These are phyloP conservation scores for Lateolabrax maculatus DNA, from an alignment of 2,797 vertebrate genomes.

Conservation along the genomic window DNA sequence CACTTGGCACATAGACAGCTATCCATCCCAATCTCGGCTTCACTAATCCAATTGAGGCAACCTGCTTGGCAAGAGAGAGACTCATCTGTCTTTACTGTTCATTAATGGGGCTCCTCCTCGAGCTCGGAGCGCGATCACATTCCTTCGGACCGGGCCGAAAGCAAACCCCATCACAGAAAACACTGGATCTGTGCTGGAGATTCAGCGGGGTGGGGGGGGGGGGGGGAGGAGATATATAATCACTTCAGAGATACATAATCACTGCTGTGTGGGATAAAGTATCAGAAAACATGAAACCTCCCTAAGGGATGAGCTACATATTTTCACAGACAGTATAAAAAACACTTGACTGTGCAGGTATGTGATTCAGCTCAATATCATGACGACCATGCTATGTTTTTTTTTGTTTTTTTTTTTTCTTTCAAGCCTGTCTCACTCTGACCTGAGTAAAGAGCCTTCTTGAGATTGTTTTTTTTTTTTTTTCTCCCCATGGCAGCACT, in stretches of 20 bases:
- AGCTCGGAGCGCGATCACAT: slow-evolving; percentile 69
- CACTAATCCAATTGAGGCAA: slow-evolving; percentile 82
- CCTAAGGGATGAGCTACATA: slow-evolving; percentile 36
- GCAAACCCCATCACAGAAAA: slow-evolving; percentile 38
- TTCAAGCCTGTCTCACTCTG: slow-evolving; percentile 26
- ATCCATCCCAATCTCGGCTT: slow-evolving; percentile 79
- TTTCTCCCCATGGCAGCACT: slow-evolving; percentile 58
- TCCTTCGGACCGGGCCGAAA: slow-evolving; percentile 64
- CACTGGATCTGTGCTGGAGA: slow-evolving; percentile 26
- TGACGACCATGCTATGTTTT: background rate
- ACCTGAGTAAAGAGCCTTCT: slow-evolving; percentile 44
- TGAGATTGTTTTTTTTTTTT: slow-evolving; percentile 40
- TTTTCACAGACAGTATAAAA: slow-evolving; percentile 52
- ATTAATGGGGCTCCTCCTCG: slow-evolving; percentile 75
- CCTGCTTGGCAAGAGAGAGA: slow-evolving; percentile 79
- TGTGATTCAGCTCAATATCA: slow-evolving; percentile 46
- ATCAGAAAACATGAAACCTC: slow-evolving; percentile 61
- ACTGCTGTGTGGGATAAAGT: slow-evolving; percentile 55
- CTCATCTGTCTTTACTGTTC: slow-evolving; percentile 84
- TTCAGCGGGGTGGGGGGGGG: slow-evolving; percentile 3
- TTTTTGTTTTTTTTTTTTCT: slow-evolving; percentile 20
- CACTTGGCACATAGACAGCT: slow-evolving; percentile 82
- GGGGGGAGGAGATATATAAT: slow-evolving; percentile 49
- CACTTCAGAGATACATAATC: slow-evolving; percentile 67
- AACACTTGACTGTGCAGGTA: slow-evolving; percentile 35